These are phyloP conservation scores for Recurvirostra avosetta DNA, from an alignment of 2,113 vertebrate genomes.

Conservation along the genomic window DNA sequence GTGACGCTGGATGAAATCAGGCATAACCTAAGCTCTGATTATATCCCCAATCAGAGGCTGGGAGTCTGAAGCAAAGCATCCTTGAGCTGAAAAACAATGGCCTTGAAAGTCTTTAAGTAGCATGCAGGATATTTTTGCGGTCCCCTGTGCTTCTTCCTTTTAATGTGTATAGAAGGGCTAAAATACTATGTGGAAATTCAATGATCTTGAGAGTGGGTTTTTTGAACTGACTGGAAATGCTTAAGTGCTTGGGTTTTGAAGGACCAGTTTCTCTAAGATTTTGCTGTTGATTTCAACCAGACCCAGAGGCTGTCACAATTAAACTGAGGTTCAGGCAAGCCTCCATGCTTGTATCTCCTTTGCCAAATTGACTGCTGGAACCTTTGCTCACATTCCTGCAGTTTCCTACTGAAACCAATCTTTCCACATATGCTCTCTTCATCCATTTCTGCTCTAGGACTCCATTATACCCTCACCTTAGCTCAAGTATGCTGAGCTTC, in stretches of 20 bases:
- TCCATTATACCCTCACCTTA: not conserved
- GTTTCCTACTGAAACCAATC: not conserved
- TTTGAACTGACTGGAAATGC: not conserved
- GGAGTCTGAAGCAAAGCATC: not conserved
- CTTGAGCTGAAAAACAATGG: not conserved
- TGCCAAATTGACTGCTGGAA: not conserved
- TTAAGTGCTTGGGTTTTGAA: not conserved
- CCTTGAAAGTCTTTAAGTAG: not conserved
- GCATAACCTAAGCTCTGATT: not conserved
- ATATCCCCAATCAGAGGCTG: not conserved
- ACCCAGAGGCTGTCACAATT: not conserved
- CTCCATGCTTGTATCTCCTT: not conserved
- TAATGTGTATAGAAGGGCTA: not conserved
- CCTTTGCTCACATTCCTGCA: not conserved
- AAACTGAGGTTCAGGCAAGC: not conserved
- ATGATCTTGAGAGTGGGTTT: not conserved
- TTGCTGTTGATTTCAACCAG: not conserved
- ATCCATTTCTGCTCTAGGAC: not conserved
- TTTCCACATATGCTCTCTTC: not conserved
- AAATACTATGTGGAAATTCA: not conserved
- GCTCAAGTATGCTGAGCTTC: not conserved
- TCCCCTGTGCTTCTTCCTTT: not conserved
- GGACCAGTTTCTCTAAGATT: not conserved
- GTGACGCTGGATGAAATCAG: not conserved
- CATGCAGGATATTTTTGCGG: not conserved